A percentile compares a stretch with the other conserved stretches of the same genome.
These are phyloP conservation scores for Eueremaeus valkanovi DNA, from an alignment of 2,888 invertebrate genomes.

Conservation along the genomic window DNA sequence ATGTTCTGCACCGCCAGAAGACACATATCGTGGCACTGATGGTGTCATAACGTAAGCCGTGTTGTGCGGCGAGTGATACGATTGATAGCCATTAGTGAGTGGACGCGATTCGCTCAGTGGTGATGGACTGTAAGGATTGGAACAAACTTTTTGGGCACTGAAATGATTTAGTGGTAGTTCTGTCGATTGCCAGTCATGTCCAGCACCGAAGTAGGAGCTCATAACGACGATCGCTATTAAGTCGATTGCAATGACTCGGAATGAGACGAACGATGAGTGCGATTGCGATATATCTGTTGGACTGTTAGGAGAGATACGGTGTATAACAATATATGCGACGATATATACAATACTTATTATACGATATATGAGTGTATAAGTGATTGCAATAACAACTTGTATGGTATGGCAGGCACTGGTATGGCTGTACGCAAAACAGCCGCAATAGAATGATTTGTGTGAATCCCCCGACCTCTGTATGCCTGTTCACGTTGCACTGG, in stretches of 20 bases:
- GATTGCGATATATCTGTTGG: neutral
- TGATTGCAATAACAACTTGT: slow-evolving; percentile 17
- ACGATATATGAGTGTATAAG: neutral
- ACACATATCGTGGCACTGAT: neutral
- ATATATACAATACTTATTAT: neutral
- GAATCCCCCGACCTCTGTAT: neutral
- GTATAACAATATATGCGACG: neutral
- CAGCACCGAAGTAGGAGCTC: slow-evolving; percentile 31
- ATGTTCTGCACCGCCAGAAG: slow-evolving; percentile 4
- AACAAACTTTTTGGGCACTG: slow-evolving; percentile 7
- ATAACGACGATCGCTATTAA: neutral
- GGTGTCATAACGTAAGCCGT: slow-evolving; percentile 26
- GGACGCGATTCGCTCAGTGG: neutral
- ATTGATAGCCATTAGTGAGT: slow-evolving; percentile 25
- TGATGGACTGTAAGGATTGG: slow-evolving; percentile 7
- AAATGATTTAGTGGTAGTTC: slow-evolving; percentile 30
- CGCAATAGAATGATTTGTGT: slow-evolving; percentile 28
- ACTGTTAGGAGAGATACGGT: neutral
- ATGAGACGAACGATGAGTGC: neutral
- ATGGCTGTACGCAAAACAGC: slow-evolving; percentile 5
- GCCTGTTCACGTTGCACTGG: neutral
- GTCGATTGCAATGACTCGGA: neutral
- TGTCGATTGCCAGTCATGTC: slow-evolving; percentile 27
- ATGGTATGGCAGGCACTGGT: neutral
- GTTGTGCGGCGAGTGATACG: slow-evolving; percentile 12